These are phyloP conservation scores for Sorex araneus DNA, from an alignment of 2,113 vertebrate genomes.

Conservation along the genomic window DNA sequence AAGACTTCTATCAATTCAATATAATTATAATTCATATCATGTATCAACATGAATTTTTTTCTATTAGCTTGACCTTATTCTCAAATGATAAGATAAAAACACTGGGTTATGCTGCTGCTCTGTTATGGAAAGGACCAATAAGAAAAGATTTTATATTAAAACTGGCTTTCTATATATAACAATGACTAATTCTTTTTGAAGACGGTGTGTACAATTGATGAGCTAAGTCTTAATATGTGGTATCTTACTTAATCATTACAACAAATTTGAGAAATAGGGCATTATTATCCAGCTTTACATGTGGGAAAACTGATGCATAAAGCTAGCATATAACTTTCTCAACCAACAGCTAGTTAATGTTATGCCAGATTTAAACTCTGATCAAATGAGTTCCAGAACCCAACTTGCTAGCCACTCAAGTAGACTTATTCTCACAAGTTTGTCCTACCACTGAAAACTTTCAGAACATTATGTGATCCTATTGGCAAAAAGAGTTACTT, in stretches of 20 bases:
- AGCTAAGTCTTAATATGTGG: background rate
- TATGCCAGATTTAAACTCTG: background rate
- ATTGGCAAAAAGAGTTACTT: background rate
- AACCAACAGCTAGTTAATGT: background rate
- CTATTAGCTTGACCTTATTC: slow-evolving; percentile 21
- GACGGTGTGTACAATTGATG: background rate
- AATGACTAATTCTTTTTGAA: slow-evolving; percentile 17
- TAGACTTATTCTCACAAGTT: background rate
- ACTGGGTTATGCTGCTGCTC: background rate
- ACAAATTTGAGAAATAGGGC: slow-evolving; percentile 39
- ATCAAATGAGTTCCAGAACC: background rate
- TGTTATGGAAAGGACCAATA: background rate
- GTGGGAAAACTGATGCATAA: slow-evolving; percentile 16
- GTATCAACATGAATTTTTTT: slow-evolving; percentile 26
- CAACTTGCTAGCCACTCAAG: background rate
- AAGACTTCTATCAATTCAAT: slow-evolving; percentile 44
- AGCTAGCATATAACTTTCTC: background rate
- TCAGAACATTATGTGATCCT: background rate
- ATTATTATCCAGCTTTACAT: background rate
- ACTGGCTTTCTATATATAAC: background rate
- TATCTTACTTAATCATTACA: background rate
- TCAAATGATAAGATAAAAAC: slow-evolving; percentile 33
- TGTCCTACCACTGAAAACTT: background rate
- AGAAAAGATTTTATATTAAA: background rate
- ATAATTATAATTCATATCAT: slow-evolving; percentile 2